Conservation (phyloP, 1,140 invertebrate genomes). For the Drosophila sucinea region DNA sequence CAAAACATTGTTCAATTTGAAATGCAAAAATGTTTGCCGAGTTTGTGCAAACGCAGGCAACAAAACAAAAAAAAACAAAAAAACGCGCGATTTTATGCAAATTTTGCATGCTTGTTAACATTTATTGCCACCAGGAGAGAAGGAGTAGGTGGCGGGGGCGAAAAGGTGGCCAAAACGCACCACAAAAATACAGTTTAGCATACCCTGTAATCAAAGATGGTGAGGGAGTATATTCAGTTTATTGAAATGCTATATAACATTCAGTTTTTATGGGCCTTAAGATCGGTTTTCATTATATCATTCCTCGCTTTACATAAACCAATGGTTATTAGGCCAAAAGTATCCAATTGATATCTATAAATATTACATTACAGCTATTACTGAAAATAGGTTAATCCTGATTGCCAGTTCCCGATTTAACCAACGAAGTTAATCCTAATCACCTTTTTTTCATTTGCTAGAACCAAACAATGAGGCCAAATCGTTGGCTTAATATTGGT, state of each 20-base stretch:
- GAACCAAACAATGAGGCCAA: no score
- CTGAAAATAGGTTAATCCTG: no score
- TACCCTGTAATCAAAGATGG: neutral
- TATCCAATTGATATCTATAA: no score
- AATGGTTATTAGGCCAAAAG: no score
- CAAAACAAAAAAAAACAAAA: slow-evolving; percentile 9
- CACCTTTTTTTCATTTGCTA: no score
- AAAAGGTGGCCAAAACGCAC: slow-evolving; percentile 26
- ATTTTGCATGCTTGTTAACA: slow-evolving; percentile 55
- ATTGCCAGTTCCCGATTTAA: no score
- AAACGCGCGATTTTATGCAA: slow-evolving; percentile 55
- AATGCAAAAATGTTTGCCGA: slow-evolving; percentile 46
- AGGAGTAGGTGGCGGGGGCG: neutral
- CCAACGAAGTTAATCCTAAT: no score
- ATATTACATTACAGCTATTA: no score
- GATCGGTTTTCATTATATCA: no score
- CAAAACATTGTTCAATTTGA: slow-evolving; percentile 30
- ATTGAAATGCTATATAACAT: neutral
- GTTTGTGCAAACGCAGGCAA: slow-evolving; percentile 14
- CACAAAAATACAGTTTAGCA: neutral
- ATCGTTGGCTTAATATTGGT: no score
- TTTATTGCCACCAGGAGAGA: slow-evolving; percentile 46
- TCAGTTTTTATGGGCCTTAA: no score
- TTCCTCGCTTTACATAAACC: no score
- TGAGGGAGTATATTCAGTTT: neutral